Conservation (phyloP, 2,797 vertebrate species). For the Xiphophorus birchmanni region DNA sequence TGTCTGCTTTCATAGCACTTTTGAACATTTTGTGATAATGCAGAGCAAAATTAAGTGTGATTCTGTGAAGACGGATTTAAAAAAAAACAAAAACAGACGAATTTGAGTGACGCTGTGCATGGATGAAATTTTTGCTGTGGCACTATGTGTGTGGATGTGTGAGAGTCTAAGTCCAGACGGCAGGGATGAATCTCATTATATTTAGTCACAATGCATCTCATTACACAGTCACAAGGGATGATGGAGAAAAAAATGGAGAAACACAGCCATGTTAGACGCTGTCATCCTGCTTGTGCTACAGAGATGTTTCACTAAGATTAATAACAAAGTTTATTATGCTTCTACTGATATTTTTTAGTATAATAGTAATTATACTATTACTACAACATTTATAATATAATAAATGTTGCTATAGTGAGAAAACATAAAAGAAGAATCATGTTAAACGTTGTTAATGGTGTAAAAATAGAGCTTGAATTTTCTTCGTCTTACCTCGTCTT, state of each 20-base stretch:
- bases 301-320: constrained; percentile 36
- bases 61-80: not conserved
- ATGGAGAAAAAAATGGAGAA: constrained; percentile 34
- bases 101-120: constrained; percentile 10
- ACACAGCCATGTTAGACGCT: constrained; percentile 31
- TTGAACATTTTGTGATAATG: not conserved
- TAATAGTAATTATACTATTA: too few relatives aligned
- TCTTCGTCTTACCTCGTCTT: constrained; percentile 87
- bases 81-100: not conserved
- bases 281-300: constrained; percentile 16
- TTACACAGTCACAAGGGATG: constrained; percentile 46
- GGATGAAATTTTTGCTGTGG: not conserved
- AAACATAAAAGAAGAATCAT: constrained; percentile 16
- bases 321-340: constrained; percentile 3
- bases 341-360: constrained; percentile 24
- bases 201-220: constrained; percentile 56
- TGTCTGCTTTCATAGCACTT: not conserved
- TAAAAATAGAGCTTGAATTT: constrained; percentile 9
- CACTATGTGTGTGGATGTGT: constrained; percentile 13
- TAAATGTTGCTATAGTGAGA: constrained; percentile 26
- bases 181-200: constrained; percentile 60
- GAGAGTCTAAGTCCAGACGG: constrained; percentile 54
- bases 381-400: not conserved
- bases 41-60: not conserved
- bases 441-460: constrained; percentile 16